Evolutionary conservation across 2,888 invertebrate genomes (phyloP), one percentile per base, ranked within the genome.

Genomic region (Pardosa pseudoannulata): DNA sequence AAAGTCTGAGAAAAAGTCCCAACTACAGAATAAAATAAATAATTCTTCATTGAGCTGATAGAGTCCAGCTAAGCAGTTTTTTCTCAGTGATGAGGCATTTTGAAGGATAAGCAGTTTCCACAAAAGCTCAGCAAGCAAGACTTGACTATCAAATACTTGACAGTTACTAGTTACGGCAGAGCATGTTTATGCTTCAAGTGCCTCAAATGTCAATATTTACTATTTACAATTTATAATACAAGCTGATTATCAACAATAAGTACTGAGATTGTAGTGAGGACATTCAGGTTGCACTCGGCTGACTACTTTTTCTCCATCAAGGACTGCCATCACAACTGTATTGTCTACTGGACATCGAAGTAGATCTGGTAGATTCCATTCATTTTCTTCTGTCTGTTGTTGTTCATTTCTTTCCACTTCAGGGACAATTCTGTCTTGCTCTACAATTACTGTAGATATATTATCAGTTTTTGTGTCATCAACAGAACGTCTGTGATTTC

Each of bases 261-360:
- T 89, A 87, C 89, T 89, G 65, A 89, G 88, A 70, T 89, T 89
- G 50, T 89, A 82, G 46, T 79, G 72, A 2, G 88, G 80, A 64
- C 79, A 82, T 56, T 89, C 88, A 5, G 89, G 87, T 29, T 87
- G 88, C 23, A 89, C 81, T 13, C 88, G 81, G 39, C 85, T 85
- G 32, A 89, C 88, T 13, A 89, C 89, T 72, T 88, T 88, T 68
- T 89, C 88, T 0, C 89, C 89, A 70, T 89, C 89, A 27, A 89
- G 71, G 9, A 89, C 88, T 1, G 89, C 89, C 85, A 89, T 88
- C 27, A 89, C 88, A 16, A 86, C 83, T 3, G 83, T 79, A 46
- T 88, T 88, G 65, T 88, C 88, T 11, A 68, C 75, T 6, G 88
- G 88, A 76, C 85, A 87, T 1, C 87, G 79, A 29, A 88, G 36